These are phyloP conservation scores for Clinocottus analis DNA, from an alignment of 2,113 vertebrate genomes.

Conservation along the genomic window DNA sequence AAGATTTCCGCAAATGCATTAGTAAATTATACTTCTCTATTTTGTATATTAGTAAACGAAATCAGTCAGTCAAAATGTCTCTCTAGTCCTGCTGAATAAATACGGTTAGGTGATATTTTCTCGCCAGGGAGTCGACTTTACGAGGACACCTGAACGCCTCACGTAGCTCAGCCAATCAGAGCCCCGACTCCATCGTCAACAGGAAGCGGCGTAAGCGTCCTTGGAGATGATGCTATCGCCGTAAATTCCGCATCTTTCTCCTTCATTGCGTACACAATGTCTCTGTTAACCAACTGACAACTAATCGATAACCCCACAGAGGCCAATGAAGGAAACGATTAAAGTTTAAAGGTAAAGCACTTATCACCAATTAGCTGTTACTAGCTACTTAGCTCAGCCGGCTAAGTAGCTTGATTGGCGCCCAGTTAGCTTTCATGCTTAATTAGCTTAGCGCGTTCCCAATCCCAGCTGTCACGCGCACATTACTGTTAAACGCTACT, in stretches of 20 bases:
- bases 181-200: constrained; percentile 48
- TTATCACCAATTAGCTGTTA: not conserved
- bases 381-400: constrained; percentile 20
- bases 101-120: not conserved
- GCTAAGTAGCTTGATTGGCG: constrained; percentile 27
- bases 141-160: constrained; percentile 31
- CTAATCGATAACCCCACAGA: no score
- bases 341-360: constrained; percentile 45
- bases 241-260: not conserved
- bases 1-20: no score
- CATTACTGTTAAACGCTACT: not conserved
- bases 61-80: not conserved
- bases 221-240: constrained; percentile 58
- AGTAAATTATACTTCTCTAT: not conserved
- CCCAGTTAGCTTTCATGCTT: constrained; percentile 25
- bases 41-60: not conserved
- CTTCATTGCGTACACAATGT: not conserved
- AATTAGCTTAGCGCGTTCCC: not conserved
- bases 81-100: not conserved
- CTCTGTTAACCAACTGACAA: constrained; percentile 4
- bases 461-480: no score
- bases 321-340: constrained; percentile 18
- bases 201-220: constrained; percentile 70
- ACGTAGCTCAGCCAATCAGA: constrained; percentile 44
- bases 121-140: not conserved